phyloP scores from a whole-genome alignment of 2,113 vertebrate genomes.

The Chamaetylas fuelleborni region DNA sequence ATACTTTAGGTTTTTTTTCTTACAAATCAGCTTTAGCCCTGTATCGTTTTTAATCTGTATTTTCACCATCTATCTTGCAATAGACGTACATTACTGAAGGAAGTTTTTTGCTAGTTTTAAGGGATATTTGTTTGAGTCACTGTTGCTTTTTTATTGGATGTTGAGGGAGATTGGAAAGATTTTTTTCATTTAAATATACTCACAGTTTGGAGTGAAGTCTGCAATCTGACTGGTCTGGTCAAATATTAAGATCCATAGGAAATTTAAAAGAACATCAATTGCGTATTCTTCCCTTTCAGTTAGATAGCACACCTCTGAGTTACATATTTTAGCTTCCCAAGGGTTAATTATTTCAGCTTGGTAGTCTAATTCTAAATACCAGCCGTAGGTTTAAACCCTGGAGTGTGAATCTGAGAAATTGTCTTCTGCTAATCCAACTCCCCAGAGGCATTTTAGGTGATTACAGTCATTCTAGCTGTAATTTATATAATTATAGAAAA shows the following conservation, averaged over 20 bases:
- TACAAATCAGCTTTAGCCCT: background rate
- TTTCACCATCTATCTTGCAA: background rate
- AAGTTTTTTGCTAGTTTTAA: background rate
- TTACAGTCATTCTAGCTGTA: constrained; percentile 80
- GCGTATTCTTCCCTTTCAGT: background rate
- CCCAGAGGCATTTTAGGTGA: constrained; percentile 78
- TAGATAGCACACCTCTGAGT: background rate
- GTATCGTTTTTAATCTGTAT: background rate
- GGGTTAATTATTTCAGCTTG: constrained; percentile 70
- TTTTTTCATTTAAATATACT: background rate
- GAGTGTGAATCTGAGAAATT: constrained; percentile 82
- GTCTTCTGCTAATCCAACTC: constrained; percentile 79
- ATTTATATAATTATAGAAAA: constrained; percentile 81
- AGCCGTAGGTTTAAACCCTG: constrained; percentile 70
- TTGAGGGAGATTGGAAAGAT: background rate
- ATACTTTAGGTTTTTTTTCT: background rate
- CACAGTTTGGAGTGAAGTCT: background rate
- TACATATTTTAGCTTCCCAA: constrained; percentile 45
- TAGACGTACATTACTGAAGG: background rate
- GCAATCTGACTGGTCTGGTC: background rate
- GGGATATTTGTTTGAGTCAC: background rate
- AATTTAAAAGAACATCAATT: background rate
- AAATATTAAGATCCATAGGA: background rate
- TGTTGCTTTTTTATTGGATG: background rate
- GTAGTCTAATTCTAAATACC: constrained; percentile 63